Percentiles rank a stretch among this genome's conserved stretches.
These are phyloP conservation scores for Rhagonycha fulva DNA, from an alignment of 2,888 invertebrate genomes.

Conservation along the genomic window DNA sequence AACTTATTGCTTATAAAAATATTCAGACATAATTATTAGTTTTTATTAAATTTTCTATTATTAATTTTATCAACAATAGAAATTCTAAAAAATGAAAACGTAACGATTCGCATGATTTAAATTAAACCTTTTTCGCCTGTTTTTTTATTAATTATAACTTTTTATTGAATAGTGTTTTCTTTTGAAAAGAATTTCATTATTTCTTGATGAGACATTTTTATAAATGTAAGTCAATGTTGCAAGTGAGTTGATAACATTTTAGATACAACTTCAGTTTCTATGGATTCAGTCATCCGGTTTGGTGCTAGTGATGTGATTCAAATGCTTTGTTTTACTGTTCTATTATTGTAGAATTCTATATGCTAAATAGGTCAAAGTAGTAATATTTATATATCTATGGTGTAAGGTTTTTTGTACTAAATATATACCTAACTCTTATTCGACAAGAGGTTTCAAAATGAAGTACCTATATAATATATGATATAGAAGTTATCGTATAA, in stretches of 20 bases:
- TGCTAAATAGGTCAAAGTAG: background rate
- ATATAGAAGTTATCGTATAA: background rate
- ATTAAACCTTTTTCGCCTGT: background rate
- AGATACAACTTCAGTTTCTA: background rate
- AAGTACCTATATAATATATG: background rate
- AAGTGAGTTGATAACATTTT: slow-evolving; percentile 1
- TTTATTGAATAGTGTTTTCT: background rate
- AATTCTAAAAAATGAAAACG: too few relatives aligned
- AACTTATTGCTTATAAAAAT: too few relatives aligned
- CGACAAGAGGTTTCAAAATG: background rate
- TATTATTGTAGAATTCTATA: background rate
- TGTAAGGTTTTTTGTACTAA: background rate
- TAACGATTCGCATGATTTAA: too few relatives aligned
- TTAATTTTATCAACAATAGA: too few relatives aligned
- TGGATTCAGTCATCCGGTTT: background rate
- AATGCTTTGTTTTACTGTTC: slow-evolving; percentile 8
- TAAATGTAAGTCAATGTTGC: background rate
- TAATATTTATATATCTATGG: background rate
- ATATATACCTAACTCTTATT: background rate
- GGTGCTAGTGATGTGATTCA: slow-evolving; percentile 7
- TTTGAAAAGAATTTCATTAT: background rate
- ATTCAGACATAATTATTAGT: too few relatives aligned
- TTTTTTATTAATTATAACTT: background rate
- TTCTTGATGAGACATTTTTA: background rate
- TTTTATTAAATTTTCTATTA: too few relatives aligned